Conservation (phyloP, 2,797 vertebrate species). For the Clarias platycephalus region DNA sequence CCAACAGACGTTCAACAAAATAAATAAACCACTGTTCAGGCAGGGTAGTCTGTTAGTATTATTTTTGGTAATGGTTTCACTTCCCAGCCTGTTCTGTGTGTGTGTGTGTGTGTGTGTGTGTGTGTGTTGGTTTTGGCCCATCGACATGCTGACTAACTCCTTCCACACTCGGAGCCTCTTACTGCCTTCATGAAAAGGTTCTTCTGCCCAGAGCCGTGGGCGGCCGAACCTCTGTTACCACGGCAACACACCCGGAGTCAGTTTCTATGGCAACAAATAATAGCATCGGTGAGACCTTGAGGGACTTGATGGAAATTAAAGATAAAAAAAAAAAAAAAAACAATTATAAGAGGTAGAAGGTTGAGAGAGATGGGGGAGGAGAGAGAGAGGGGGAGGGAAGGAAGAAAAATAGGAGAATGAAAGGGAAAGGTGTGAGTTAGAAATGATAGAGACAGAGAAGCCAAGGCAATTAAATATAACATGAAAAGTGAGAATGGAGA, state of each 20-base stretch:
- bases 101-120: constrained; percentile 20
- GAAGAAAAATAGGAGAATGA: neutral
- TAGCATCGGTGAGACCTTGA: constrained; percentile 65
- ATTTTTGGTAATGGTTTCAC: neutral
- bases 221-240: constrained; percentile 71
- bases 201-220: constrained; percentile 66
- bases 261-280: constrained; percentile 80
- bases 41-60: neutral
- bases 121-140: constrained; percentile 38
- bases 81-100: neutral
- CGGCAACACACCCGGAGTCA: constrained; percentile 73
- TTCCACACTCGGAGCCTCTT: constrained; percentile 49
- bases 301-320: constrained; percentile 42
- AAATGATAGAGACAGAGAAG: neutral
- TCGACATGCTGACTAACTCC: constrained; percentile 54
- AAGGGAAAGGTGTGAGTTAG: neutral
- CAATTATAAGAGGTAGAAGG: neutral
- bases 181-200: constrained; percentile 42
- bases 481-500: neutral
- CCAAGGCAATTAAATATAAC: neutral
- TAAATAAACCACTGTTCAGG: neutral
- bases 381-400: neutral
- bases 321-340: constrained; percentile 30
- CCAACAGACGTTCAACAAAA: constrained; percentile 1
- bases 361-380: neutral